These are phyloP conservation scores for Burhinus oedicnemus DNA, from an alignment of 2,113 vertebrate species.

Conservation along the genomic window DNA sequence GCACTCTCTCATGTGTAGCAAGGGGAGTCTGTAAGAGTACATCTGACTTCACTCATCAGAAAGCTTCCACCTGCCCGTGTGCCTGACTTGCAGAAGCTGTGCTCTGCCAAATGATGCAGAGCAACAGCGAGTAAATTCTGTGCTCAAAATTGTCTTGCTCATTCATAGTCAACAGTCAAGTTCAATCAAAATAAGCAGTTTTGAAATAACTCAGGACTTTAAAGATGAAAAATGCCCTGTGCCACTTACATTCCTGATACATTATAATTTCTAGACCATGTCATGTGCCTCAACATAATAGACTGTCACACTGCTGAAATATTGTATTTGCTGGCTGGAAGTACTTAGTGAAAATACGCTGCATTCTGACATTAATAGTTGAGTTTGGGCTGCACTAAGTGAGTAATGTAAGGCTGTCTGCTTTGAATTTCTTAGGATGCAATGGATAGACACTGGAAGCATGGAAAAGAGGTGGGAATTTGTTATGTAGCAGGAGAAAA, in stretches of 20 bases:
- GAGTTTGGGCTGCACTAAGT: background rate
- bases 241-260: background rate
- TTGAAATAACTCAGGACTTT: background rate
- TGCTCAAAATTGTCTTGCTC: background rate
- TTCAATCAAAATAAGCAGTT: constrained; percentile 16
- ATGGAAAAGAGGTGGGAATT: background rate
- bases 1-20: background rate
- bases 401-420: background rate
- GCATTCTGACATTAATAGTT: background rate
- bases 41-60: background rate
- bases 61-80: background rate
- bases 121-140: background rate
- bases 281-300: background rate
- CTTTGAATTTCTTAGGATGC: background rate
- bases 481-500: background rate
- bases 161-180: background rate
- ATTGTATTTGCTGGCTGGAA: background rate
- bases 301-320: background rate
- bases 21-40: background rate
- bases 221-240: background rate
- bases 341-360: background rate
- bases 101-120: background rate
- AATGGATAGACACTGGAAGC: background rate
- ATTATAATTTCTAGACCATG: background rate
- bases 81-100: background rate